A percentile compares a stretch with the other conserved stretches of the same genome.
These are phyloP conservation scores for Hydrochoerus hydrochaeris DNA, from an alignment of 2,113 vertebrate species.

Conservation along the genomic window DNA sequence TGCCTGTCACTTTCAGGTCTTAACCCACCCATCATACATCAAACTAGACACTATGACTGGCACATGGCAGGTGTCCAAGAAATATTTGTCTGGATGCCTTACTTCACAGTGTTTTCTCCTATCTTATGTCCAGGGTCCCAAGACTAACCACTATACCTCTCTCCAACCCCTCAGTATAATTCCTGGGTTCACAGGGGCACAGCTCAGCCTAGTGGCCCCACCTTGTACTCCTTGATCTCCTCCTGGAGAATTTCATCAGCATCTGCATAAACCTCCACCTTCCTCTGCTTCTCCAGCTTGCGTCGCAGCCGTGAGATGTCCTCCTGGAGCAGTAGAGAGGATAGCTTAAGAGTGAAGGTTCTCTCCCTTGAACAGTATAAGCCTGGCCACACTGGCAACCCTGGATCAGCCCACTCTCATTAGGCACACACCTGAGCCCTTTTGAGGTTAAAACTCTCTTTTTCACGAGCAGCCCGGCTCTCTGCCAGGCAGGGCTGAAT, in stretches of 20 bases:
- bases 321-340: slow-evolving; percentile 86
- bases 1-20: background rate
- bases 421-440: slow-evolving; percentile 90
- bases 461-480: slow-evolving; percentile 93
- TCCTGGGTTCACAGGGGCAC: background rate
- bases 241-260: slow-evolving; percentile 97
- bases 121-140: background rate
- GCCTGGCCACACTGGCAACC: background rate
- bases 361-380: background rate
- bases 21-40: background rate
- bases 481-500: slow-evolving; percentile 94
- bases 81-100: background rate
- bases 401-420: background rate
- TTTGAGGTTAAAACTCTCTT: slow-evolving; percentile 95
- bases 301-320: slow-evolving; percentile 94
- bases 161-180: background rate
- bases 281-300: slow-evolving; percentile 96
- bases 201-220: slow-evolving; percentile 68
- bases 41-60: background rate
- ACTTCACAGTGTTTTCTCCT: background rate
- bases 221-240: slow-evolving; percentile 98
- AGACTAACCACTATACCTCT: background rate
- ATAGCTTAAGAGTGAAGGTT: background rate
- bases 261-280: slow-evolving; percentile 95
- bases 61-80: background rate